A percentile compares a stretch with the other conserved stretches of the same genome.
These are phyloP conservation scores for Hydraecia micacea DNA, from an alignment of 2,888 invertebrate species.

Conservation along the genomic window DNA sequence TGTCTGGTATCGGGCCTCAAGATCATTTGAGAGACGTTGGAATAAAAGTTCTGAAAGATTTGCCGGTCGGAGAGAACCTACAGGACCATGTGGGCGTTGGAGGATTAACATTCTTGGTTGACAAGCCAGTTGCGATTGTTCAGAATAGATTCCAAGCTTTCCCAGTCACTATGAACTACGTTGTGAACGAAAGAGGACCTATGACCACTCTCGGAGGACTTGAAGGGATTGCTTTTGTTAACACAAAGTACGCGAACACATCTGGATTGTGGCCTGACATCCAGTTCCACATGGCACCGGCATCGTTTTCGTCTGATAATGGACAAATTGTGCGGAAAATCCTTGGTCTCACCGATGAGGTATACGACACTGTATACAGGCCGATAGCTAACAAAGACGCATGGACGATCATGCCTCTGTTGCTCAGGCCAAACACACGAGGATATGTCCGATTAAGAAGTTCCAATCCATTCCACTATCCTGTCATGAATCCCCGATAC, in stretches of 20 bases:
- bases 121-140: slow-evolving; percentile 95
- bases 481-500: slow-evolving; percentile 97
- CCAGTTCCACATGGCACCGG: slow-evolving; percentile 98
- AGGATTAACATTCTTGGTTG: slow-evolving; percentile 94
- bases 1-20: slow-evolving; percentile 95
- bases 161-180: slow-evolving; percentile 95
- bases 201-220: slow-evolving; percentile 97
- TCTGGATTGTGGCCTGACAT: slow-evolving; percentile 96
- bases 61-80: slow-evolving; percentile 95
- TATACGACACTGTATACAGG: slow-evolving; percentile 94
- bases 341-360: slow-evolving; percentile 94
- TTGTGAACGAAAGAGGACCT: slow-evolving; percentile 94
- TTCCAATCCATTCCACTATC: slow-evolving; percentile 96
- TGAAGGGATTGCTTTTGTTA: slow-evolving; percentile 96
- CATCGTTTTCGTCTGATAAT: slow-evolving; percentile 95
- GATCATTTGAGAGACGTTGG: slow-evolving; percentile 92
- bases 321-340: slow-evolving; percentile 94
- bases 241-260: slow-evolving; percentile 95
- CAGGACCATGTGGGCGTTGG: slow-evolving; percentile 97
- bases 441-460: slow-evolving; percentile 94
- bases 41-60: slow-evolving; percentile 93
- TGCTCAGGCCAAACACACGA: slow-evolving; percentile 94
- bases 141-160: slow-evolving; percentile 94
- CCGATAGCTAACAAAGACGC: slow-evolving; percentile 95
- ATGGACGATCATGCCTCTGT: slow-evolving; percentile 96